Percentiles rank a stretch among this genome's conserved stretches.
Evolutionary conservation across 2,888 invertebrate species (phyloP).

Genomic region (Lithophane socia): DNA sequence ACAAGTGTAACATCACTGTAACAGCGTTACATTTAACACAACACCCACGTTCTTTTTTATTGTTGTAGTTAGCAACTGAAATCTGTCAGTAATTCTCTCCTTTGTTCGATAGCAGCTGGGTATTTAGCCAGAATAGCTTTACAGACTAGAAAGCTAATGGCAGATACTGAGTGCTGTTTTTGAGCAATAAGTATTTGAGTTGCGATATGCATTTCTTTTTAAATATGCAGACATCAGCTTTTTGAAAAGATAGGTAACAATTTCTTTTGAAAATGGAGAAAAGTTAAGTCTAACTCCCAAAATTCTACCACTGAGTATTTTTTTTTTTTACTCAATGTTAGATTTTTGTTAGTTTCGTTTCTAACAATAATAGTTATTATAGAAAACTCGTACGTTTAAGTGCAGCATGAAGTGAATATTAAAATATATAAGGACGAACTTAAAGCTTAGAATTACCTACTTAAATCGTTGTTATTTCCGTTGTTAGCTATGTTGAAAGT

Average conservation of each 20-base stretch:
- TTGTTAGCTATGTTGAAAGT: conserved; percentile 8
- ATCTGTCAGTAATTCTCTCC: conserved; percentile 35
- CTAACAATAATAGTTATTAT: conserved; percentile 1
- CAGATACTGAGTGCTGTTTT: conserved; percentile 39
- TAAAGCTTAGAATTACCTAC: conserved; percentile 1
- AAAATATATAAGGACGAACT: background rate
- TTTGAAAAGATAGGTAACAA: background rate
- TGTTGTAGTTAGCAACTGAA: conserved; percentile 48
- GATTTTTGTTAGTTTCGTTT: background rate
- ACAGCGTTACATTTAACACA: conserved; percentile 48
- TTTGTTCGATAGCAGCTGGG: conserved; percentile 51
- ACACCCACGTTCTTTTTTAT: conserved; percentile 55
- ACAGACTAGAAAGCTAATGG: conserved; percentile 37
- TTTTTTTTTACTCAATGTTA: background rate
- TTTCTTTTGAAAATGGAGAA: background rate
- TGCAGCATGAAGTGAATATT: conserved; percentile 9
- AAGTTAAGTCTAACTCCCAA: too few species aligned
- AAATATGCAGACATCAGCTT: background rate
- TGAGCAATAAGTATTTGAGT: conserved; percentile 14
- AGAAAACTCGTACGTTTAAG: background rate
- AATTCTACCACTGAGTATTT: too few species aligned
- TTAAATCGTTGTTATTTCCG: background rate
- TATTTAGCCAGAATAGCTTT: conserved; percentile 38
- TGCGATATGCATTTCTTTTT: conserved; percentile 2
- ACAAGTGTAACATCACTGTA: conserved; percentile 57